Conservation (phyloP, 2,888 invertebrate species). For the Melikaiella ostensackeni region DNA sequence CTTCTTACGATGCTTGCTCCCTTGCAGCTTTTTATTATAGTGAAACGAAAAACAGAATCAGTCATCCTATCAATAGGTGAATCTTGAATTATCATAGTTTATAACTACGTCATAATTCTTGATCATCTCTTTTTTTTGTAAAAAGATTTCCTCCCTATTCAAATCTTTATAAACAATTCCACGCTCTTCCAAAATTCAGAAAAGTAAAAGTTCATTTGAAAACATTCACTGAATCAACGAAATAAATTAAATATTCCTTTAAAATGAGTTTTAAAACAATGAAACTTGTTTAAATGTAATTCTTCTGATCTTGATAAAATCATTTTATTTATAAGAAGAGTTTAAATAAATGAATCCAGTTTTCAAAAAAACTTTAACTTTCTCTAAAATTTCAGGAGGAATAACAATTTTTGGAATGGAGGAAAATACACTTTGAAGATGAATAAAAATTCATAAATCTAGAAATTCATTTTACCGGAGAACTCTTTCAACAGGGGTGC, state of each 20-base stretch:
- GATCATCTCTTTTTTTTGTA: conserved; percentile 46
- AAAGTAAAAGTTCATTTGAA: background rate
- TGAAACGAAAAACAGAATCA: conserved; percentile 69
- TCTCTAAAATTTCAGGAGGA: background rate
- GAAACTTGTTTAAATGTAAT: background rate
- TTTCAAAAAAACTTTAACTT: background rate
- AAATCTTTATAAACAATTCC: conserved; percentile 41
- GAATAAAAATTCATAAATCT: background rate
- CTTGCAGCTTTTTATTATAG: conserved; percentile 69
- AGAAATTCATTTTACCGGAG: background rate
- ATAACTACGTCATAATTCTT: conserved; percentile 55
- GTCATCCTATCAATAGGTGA: conserved; percentile 63
- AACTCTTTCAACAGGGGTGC: conserved; percentile 2
- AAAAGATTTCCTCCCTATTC: conserved; percentile 41
- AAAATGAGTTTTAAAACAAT: background rate
- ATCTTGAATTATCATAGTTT: conserved; percentile 55
- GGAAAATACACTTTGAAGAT: background rate
- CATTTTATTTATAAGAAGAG: background rate
- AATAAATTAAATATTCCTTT: background rate
- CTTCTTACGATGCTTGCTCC: conserved; percentile 75
- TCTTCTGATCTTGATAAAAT: background rate
- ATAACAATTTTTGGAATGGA: background rate
- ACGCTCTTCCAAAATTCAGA: background rate
- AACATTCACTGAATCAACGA: background rate
- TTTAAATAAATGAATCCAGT: background rate